Evolutionary conservation across 2,113 vertebrate species (phyloP), one percentile per base, ranked within the genome.

Genomic region (Odobenus rosmarus): DNA sequence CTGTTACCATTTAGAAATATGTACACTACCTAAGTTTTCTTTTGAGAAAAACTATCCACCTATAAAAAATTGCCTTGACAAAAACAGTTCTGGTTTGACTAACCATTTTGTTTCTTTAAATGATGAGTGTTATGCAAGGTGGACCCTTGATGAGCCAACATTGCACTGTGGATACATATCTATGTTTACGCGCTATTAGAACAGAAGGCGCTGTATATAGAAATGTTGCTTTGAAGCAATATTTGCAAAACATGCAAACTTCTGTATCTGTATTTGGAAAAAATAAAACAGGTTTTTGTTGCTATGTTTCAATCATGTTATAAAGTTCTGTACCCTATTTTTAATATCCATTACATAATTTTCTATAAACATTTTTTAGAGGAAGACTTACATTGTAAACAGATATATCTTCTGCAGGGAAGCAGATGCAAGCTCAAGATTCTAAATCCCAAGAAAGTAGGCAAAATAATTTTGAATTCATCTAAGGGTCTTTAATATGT

Each of bases 241-340:
- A 99, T 98, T 98, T 99, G 97, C 98, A 97, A 98, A 98, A 99
- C 98, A 98, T 95, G 97, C 98, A 98, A 98, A 98, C 92, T 98
- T 98, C 97, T 99, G 98, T 99, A 98, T 98, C 98, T 98, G 98
- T 98, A 98, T 99, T 98, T 98, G 98, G 98, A 98, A 98, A 97
- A 98, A 99, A 98, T 98, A 99, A 99, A 98, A 98, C 98, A 98
- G 98, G 97, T 95, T 99, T 98, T 98, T 98, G 98, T 99, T 98
- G 97, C 93, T 98, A 98, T 85, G 64, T 98, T 95, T 57, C 92
- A 97, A 97, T 97, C 90, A 53, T 51, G 74, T 95, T 93, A 87
- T 36, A 64, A 74, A 88, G 33, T 64, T 81, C 49, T 90, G 33
- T 46, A 24, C n/a, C n/a, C 18, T 16, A 14, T 64, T 87, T 74